phyloP scores from a whole-genome alignment of 2,797 vertebrate genomes.

The Anabas testudineus region DNA sequence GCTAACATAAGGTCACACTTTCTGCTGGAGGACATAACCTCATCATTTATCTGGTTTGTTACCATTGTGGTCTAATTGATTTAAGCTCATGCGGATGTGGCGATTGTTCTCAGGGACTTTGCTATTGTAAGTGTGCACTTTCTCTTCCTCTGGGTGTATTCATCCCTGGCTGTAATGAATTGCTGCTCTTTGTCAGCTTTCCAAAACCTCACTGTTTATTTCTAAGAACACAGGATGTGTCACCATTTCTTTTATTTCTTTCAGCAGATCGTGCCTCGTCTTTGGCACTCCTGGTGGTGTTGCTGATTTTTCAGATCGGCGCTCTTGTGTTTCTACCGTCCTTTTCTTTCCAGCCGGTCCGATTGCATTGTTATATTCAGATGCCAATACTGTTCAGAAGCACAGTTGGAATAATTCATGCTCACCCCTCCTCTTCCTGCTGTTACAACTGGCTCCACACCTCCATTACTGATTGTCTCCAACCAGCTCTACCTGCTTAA shows the following conservation, averaged over 20 bases:
- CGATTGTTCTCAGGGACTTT: slow-evolving; percentile 40
- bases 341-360: slow-evolving; percentile 37
- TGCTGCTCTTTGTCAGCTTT: slow-evolving; percentile 45
- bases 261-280: slow-evolving; percentile 8
- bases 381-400: slow-evolving; percentile 43
- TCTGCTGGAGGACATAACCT: not conserved
- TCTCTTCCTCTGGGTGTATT: slow-evolving; percentile 54
- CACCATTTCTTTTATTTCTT: not conserved
- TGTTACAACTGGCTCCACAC: slow-evolving; percentile 1
- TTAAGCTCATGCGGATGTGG: slow-evolving; percentile 26
- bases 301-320: slow-evolving; percentile 26
- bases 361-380: slow-evolving; percentile 70
- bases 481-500: slow-evolving; percentile 70
- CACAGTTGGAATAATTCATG: slow-evolving; percentile 67
- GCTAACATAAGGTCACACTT: slow-evolving; percentile 27
- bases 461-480: slow-evolving; percentile 53
- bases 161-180: slow-evolving; percentile 27
- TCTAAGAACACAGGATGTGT: slow-evolving; percentile 36
- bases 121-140: slow-evolving; percentile 47
- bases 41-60: slow-evolving; percentile 1
- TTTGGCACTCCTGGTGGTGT: slow-evolving; percentile 22
- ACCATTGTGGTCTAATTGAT: slow-evolving; percentile 23
- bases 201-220: slow-evolving; percentile 22
- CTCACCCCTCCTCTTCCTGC: slow-evolving; percentile 30
- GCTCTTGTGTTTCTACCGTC: slow-evolving; percentile 17